Percentiles rank a stretch among this genome's conserved stretches.
phyloP scores from a whole-genome alignment of 2,797 vertebrate species.

The Danio tinwini region DNA sequence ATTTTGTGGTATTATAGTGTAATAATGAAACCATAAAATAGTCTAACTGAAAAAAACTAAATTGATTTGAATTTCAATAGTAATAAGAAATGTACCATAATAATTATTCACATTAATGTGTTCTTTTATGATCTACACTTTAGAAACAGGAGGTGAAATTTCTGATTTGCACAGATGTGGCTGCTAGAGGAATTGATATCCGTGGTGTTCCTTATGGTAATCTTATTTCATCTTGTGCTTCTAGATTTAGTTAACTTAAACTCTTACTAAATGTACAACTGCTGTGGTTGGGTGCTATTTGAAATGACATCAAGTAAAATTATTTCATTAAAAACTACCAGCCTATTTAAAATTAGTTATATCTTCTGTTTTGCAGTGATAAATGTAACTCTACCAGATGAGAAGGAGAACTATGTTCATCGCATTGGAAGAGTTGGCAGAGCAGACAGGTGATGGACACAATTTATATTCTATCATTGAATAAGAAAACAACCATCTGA shows the following conservation, averaged over 20 bases:
- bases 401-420: slow-evolving; percentile 98
- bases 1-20: no score
- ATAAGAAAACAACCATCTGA: not conserved
- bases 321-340: no score
- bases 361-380: slow-evolving; percentile 79
- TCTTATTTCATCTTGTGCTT: no score
- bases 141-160: slow-evolving; percentile 93
- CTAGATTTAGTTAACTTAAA: no score
- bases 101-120: not conserved
- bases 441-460: slow-evolving; percentile 86
- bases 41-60: no score
- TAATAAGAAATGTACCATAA: not conserved
- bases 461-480: not conserved
- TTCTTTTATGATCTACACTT: slow-evolving; percentile 1
- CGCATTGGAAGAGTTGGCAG: slow-evolving; percentile 96
- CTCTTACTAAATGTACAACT: no score
- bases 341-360: no score
- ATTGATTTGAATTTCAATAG: not conserved
- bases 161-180: slow-evolving; percentile 97
- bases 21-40: no score
- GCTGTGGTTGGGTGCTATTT: no score
- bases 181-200: slow-evolving; percentile 97
- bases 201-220: slow-evolving; percentile 94
- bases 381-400: slow-evolving; percentile 96
- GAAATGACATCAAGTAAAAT: no score